Conservation (phyloP, 2,113 vertebrate genomes). For the Takifugu flavidus region DNA sequence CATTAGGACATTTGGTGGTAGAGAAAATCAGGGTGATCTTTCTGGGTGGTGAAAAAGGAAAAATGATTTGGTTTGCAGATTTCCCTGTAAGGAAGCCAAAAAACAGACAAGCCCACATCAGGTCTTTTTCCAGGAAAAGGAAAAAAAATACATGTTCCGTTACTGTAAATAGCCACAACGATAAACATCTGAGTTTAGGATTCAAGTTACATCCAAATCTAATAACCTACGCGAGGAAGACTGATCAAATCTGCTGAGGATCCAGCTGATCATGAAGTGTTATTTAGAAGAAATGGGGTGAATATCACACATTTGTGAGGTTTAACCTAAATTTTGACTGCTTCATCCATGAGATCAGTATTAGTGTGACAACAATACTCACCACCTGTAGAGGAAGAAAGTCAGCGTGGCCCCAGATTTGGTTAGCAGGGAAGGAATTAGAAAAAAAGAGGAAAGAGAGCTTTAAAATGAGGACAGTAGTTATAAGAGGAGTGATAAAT, state of each 20-base stretch:
- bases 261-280: too few species aligned
- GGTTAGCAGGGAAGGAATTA: slow-evolving; percentile 56
- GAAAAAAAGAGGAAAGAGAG: slow-evolving; percentile 37
- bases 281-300: too few species aligned
- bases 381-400: slow-evolving; percentile 64
- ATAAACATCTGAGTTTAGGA: too few species aligned
- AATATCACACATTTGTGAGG: too few species aligned
- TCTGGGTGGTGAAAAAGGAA: neutral
- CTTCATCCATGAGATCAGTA: neutral
- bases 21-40: too few species aligned
- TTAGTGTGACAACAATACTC: slow-evolving; percentile 37
- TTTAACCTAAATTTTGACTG: too few species aligned
- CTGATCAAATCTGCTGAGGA: too few species aligned
- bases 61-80: slow-evolving; percentile 1
- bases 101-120: slow-evolving; percentile 4
- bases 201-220: too few species aligned
- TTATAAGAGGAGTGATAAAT: slow-evolving; percentile 38
- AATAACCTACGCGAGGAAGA: too few species aligned
- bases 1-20: too few species aligned
- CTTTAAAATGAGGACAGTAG: slow-evolving; percentile 48
- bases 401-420: slow-evolving; percentile 45
- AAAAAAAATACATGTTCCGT: too few species aligned
- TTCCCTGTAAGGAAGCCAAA: slow-evolving; percentile 5
- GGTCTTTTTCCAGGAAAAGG: neutral
- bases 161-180: too few species aligned